Evolutionary conservation across 2,888 invertebrate genomes (phyloP).

Genomic region (Selenia dentaria): DNA sequence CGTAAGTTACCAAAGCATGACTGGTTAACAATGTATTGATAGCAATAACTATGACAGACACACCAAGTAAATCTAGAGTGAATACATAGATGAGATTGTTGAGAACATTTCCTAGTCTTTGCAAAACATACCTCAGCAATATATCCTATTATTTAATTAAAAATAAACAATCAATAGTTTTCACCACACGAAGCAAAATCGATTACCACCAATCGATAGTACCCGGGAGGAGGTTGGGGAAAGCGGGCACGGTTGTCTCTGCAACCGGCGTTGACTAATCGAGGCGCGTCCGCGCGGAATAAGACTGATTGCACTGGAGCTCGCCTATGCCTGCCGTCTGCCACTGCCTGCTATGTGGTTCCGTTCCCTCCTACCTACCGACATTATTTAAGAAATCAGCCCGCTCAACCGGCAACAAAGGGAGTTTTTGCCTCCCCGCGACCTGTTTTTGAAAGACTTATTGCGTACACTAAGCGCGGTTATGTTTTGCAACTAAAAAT

Average conservation of each 20-base stretch:
- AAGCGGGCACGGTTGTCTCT: slow-evolving; percentile 72
- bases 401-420: slow-evolving; percentile 78
- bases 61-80: too few relatives aligned
- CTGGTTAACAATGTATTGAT: too few relatives aligned
- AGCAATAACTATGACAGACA: too few relatives aligned
- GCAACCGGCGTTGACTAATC: slow-evolving; percentile 83
- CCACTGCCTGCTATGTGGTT: slow-evolving; percentile 63
- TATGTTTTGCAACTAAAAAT: slow-evolving; percentile 28
- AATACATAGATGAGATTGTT: too few relatives aligned
- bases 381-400: slow-evolving; percentile 84
- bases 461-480: slow-evolving; percentile 48
- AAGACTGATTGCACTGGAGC: slow-evolving; percentile 80
- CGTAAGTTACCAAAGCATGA: too few relatives aligned
- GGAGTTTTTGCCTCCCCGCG: slow-evolving; percentile 75
- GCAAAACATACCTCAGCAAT: too few relatives aligned
- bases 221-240: slow-evolving; percentile 62
- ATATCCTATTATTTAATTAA: slow-evolving; percentile 45
- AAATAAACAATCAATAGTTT: slow-evolving; percentile 64
- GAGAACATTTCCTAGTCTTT: too few relatives aligned
- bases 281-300: slow-evolving; percentile 82
- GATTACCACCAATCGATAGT: slow-evolving; percentile 78
- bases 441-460: slow-evolving; percentile 66
- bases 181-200: slow-evolving; percentile 65
- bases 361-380: slow-evolving; percentile 67
- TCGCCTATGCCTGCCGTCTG: slow-evolving; percentile 68